Conservation (phyloP, 2,888 invertebrate genomes). For the Brenthis daphne region DNA sequence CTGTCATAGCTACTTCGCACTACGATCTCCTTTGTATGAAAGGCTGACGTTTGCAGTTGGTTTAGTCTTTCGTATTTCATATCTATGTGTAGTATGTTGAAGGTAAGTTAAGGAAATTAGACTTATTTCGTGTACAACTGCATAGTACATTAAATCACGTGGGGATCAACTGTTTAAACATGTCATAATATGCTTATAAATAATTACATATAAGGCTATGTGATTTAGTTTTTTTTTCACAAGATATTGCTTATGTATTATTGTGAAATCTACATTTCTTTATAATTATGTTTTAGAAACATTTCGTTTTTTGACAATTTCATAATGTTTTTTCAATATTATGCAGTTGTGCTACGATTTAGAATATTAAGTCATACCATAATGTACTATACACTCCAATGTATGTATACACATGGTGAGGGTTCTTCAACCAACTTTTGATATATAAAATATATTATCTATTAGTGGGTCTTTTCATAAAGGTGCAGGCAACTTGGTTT, state of each 20-base stretch:
- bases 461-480: not conserved
- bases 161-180: not conserved
- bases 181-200: not conserved
- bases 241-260: too few species aligned
- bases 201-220: not conserved
- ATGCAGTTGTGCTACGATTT: conserved; percentile 36
- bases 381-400: conserved; percentile 28
- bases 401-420: conserved; percentile 19
- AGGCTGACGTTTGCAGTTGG: conserved; percentile 72
- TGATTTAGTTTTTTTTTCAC: not conserved
- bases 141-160: conserved; percentile 34
- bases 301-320: not conserved
- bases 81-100: conserved; percentile 37
- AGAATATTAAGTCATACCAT: conserved; percentile 23
- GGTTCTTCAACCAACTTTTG: not conserved
- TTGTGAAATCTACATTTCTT: too few species aligned
- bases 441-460: not conserved
- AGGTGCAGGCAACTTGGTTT: conserved; percentile 11
- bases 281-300: not conserved
- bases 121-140: conserved; percentile 50
- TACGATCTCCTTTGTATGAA: conserved; percentile 68
- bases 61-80: conserved; percentile 36
- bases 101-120: conserved; percentile 57
- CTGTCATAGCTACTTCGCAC: conserved; percentile 75
- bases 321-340: conserved; percentile 4